These are phyloP conservation scores for Phytoseiulus persimilis DNA, from an alignment of 2,888 invertebrate genomes.

Conservation along the genomic window DNA sequence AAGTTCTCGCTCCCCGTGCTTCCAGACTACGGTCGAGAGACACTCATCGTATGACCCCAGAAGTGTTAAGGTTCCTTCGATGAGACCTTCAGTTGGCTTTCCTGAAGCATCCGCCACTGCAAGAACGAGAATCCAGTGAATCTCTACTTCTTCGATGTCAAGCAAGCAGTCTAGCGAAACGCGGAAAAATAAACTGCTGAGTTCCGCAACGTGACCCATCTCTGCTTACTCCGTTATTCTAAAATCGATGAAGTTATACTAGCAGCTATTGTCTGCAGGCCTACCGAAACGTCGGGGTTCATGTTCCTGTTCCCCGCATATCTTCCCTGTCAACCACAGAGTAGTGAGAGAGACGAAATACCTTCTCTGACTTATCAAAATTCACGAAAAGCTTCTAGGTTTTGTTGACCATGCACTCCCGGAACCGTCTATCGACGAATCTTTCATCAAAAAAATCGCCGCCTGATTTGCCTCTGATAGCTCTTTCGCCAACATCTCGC, in stretches of 20 bases:
- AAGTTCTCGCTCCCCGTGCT: not conserved
- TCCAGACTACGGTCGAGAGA: conserved; percentile 25
- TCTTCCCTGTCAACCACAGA: not conserved
- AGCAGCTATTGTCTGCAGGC: too few species aligned
- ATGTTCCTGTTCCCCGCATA: too few species aligned
- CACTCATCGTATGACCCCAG: conserved; percentile 27
- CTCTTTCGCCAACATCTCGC: too few species aligned
- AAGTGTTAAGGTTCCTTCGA: conserved; percentile 14
- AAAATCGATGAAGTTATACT: not conserved
- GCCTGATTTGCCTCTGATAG: too few species aligned
- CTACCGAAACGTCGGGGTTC: too few species aligned
- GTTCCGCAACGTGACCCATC: not conserved
- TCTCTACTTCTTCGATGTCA: not conserved
- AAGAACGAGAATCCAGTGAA: not conserved
- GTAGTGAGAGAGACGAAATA: not conserved
- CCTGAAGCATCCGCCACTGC: conserved; percentile 21
- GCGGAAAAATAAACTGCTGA: not conserved
- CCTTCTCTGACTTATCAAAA: too few species aligned
- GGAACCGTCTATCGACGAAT: too few species aligned
- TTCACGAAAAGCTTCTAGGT: too few species aligned
- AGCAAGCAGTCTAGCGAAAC: too few species aligned
- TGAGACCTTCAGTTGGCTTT: not conserved
- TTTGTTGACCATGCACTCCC: too few species aligned
- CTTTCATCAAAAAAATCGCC: too few species aligned
- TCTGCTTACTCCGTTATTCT: not conserved